Evolutionary conservation across 2,113 vertebrate genomes (phyloP).

Genomic region (Atlantisia rogersi): DNA sequence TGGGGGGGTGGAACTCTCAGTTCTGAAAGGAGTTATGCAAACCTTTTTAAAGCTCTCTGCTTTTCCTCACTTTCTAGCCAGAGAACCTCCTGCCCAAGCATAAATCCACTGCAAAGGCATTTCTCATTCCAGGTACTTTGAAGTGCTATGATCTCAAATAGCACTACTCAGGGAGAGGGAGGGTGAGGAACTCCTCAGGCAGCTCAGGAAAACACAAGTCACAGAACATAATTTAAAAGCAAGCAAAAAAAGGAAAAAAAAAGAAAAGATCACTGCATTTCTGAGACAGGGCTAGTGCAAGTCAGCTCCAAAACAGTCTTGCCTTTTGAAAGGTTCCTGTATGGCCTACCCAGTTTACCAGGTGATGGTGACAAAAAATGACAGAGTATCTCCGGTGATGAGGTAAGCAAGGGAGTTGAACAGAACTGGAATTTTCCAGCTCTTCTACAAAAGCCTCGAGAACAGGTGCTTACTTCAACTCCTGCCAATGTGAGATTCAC

Average conservation of each 20-base stretch:
- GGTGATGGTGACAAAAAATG: background rate
- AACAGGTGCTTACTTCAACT: constrained; percentile 36
- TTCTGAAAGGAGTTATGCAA: background rate
- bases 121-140: background rate
- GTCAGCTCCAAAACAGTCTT: background rate
- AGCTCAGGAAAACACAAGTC: background rate
- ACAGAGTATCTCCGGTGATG: background rate
- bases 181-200: background rate
- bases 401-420: background rate
- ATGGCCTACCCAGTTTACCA: background rate
- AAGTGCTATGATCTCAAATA: background rate
- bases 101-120: background rate
- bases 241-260: background rate
- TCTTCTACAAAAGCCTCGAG: background rate
- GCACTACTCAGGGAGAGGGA: background rate
- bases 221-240: background rate
- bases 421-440: constrained; percentile 14
- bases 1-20: background rate
- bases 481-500: background rate
- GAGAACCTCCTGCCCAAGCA: background rate
- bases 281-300: background rate
- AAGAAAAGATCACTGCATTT: background rate
- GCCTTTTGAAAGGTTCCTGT: background rate
- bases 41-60: background rate
- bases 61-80: background rate